These are phyloP conservation scores for Bufotes viridis DNA, from an alignment of 2,797 vertebrate genomes.

Conservation along the genomic window DNA sequence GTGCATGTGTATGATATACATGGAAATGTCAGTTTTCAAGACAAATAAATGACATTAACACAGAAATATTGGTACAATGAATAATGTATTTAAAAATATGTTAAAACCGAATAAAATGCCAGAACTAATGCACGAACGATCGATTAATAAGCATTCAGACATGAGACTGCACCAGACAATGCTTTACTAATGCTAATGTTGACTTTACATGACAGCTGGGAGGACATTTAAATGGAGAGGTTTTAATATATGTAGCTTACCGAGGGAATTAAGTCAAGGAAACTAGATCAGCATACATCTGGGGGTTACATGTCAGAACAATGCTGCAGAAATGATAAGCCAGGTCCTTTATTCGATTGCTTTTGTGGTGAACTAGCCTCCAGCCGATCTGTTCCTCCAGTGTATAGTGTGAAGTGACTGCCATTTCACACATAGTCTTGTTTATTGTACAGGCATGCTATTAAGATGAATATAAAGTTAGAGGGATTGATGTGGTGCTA, in stretches of 20 bases:
- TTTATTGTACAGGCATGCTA: not conserved
- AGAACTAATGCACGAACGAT: not conserved
- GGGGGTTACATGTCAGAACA: constrained; percentile 24
- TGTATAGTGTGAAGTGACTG: constrained; percentile 12
- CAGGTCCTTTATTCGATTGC: not conserved
- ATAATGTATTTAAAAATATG: not conserved
- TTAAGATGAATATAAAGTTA: not conserved
- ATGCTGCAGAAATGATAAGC: constrained; percentile 2
- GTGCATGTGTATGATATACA: not conserved
- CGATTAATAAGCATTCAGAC: not conserved
- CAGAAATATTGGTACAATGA: not conserved
- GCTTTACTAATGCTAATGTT: constrained; percentile 10
- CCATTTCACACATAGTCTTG: not conserved
- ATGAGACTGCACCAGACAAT: constrained; percentile 10
- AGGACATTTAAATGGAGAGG: not conserved
- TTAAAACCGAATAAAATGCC: not conserved
- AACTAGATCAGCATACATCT: constrained; percentile 27
- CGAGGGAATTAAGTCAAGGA: constrained; percentile 11
- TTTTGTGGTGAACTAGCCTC: constrained; percentile 20
- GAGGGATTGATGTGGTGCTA: constrained; percentile 1
- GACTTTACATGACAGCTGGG: constrained; percentile 38
- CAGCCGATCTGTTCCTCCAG: not conserved
- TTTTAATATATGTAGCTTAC: constrained; percentile 26
- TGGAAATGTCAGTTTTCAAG: not conserved
- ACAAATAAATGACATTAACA: not conserved